Base-by-base conservation (phyloP, 2,797 vertebrate genomes). In the Acrossocheilus fasciatus region DNA sequence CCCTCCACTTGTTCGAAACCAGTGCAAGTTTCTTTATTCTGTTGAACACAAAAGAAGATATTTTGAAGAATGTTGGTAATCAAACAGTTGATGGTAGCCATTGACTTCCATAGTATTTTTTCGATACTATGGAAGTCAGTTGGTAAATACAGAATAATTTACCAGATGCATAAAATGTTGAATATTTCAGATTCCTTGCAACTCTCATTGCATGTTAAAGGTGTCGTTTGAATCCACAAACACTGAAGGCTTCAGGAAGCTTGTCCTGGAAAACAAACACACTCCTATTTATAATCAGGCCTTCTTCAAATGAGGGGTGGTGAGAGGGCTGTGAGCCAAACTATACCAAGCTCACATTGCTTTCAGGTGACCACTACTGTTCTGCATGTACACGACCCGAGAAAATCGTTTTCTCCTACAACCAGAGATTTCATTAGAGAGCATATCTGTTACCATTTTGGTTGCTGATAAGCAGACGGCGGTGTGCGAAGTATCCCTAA, bases 251-350 rank as follows among this genome's bases (percentile, higher is more conserved):
- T 91, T 91, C 86, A 50, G 91, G 92, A 59, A 64, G 54, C 45
- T 54, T 36, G n/a, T 66, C n/a, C 36, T 54, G 72, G 20, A 57
- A 83, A 43, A 80, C 41, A 74, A 81, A 52, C 73, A 4, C 64
- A 91, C 93, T 92, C 93, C 94, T 95, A 95, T 96, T 95, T 95
- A 94, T 95, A 95, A 95, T 93, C 91, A 86, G 89, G 88, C 86
- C 89, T 77, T 91, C 90, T 92, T 92, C 91, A 91, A 64, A 79
- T 36, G 47, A 74, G 11, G 47, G 39, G 47, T 43, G 81, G 57
- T 45, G 81, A 70, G 47, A 62, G 72, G 78, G 74, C 41, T 64
- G 39, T 26, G 70, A 47, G 84, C 26, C 62, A 74, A 50, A 77
- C 76, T 47, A 36, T 76, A 43, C 14, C 62, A 45, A 47, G 54